phyloP scores from a whole-genome alignment of 2,797 vertebrate genomes.

The Dicrostonyx torquatus region DNA sequence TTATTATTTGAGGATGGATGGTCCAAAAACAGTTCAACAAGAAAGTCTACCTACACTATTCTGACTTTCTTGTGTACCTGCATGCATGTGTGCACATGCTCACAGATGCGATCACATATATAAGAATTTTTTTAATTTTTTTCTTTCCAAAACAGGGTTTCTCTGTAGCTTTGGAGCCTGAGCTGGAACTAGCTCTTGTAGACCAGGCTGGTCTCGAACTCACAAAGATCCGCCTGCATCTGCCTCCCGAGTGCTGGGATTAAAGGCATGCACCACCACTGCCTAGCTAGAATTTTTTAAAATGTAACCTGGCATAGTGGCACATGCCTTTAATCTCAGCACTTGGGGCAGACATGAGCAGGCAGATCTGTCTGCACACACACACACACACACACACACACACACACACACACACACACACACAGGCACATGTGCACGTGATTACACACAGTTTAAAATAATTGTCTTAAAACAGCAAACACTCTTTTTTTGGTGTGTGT shows the following conservation, averaged over 20 bases:
- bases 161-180: too few relatives aligned
- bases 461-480: slow-evolving; percentile 20
- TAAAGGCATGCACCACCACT: too few relatives aligned
- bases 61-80: background rate
- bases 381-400: background rate
- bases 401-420: background rate
- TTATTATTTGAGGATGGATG: background rate
- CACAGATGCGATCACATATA: background rate
- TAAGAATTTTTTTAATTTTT: background rate
- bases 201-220: too few relatives aligned
- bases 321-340: background rate
- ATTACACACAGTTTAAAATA: background rate
- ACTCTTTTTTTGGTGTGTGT: background rate
- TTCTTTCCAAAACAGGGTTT: too few relatives aligned
- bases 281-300: background rate
- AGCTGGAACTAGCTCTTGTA: too few relatives aligned
- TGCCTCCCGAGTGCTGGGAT: too few relatives aligned
- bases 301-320: background rate
- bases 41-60: background rate
- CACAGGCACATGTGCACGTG: too few relatives aligned
- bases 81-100: background rate
- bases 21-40: background rate
- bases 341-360: background rate
- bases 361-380: background rate
- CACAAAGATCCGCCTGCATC: too few relatives aligned